phyloP scores from a whole-genome alignment of 2,113 vertebrate genomes.

The Petrocephalus microphthalmus region DNA sequence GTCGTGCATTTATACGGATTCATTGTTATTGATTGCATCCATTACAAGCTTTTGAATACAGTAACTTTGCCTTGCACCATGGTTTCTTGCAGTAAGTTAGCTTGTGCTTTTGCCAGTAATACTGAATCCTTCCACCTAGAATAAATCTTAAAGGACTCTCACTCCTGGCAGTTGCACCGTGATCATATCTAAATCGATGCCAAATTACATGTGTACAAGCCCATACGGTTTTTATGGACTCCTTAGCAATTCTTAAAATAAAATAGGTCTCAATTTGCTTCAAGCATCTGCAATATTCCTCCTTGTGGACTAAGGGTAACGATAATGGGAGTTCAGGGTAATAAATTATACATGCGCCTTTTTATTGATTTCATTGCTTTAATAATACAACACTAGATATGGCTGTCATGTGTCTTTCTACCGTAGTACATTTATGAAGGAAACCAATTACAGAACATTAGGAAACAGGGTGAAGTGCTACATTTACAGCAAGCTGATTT shows the following conservation, averaged over 20 bases:
- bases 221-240: not conserved
- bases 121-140: not conserved
- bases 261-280: not conserved
- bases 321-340: not conserved
- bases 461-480: not conserved
- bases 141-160: not conserved
- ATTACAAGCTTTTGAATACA: not conserved
- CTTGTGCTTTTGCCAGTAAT: not conserved
- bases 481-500: not conserved
- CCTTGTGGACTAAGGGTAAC: not conserved
- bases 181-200: not conserved
- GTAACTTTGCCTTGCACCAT: not conserved
- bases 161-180: not conserved
- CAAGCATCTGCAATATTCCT: not conserved
- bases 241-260: not conserved
- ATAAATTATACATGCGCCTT: slow-evolving; percentile 14
- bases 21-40: not conserved
- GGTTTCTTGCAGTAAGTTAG: not conserved
- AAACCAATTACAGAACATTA: not conserved
- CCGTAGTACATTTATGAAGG: not conserved
- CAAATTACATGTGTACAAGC: not conserved
- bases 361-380: slow-evolving; percentile 15
- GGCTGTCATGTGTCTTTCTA: not conserved
- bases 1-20: not conserved
- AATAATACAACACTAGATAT: slow-evolving; percentile 3